Evolutionary conservation across 1,140 invertebrate genomes (phyloP).

Genomic region (Octopus bimaculoides): DNA sequence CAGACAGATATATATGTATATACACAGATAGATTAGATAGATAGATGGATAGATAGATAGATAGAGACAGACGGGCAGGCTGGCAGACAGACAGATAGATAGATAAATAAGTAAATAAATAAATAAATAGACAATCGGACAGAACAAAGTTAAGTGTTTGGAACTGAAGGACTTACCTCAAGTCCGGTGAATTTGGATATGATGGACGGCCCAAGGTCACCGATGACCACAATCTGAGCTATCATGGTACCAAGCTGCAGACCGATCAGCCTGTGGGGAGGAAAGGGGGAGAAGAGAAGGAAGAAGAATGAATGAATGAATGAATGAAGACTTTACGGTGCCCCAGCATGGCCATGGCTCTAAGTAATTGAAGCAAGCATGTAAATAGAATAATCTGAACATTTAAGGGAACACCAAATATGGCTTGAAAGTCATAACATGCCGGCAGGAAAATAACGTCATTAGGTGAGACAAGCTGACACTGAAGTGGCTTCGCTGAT

Average conservation of each 20-base stretch:
- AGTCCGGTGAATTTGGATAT: conserved; percentile 77
- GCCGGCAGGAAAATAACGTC: no score
- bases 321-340: no score
- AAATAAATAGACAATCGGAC: no score
- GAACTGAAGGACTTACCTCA: conserved; percentile 46
- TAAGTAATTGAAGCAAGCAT: no score
- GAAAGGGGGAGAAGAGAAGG: background rate
- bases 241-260: conserved; percentile 92
- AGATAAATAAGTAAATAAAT: no score
- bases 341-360: background rate
- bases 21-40: background rate
- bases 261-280: conserved; percentile 75
- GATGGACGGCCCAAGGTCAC: conserved; percentile 90
- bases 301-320: background rate
- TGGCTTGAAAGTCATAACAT: no score
- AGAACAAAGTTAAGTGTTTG: no score
- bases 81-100: background rate
- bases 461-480: no score
- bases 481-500: no score
- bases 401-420: no score
- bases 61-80: background rate
- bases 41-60: background rate
- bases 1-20: no score
- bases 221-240: conserved; percentile 96
- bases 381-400: no score